Percentiles rank a stretch among this genome's conserved stretches.
Conservation (phyloP, 2,113 vertebrate genomes). For the Xiphophorus couchianus region DNA sequence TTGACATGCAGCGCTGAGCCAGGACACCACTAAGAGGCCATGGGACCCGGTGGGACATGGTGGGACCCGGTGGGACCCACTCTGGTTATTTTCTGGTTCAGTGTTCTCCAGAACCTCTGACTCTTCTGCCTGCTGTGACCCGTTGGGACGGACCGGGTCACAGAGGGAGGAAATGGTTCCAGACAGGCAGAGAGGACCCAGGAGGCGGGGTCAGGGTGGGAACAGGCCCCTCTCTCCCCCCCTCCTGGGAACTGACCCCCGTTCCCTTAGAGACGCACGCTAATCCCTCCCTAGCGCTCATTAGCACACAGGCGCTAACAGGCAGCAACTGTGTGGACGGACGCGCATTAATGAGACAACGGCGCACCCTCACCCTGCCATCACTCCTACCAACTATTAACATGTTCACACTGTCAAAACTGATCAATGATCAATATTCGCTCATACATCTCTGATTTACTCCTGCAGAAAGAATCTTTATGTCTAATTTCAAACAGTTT, state of each 20-base stretch:
- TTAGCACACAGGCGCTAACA: constrained; percentile 40
- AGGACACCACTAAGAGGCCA: constrained; percentile 37
- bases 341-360: constrained; percentile 16
- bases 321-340: constrained; percentile 31
- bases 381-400: constrained; percentile 11
- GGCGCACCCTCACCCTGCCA: constrained; percentile 3
- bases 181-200: constrained; percentile 68
- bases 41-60: too few relatives aligned
- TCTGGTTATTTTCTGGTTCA: too few relatives aligned
- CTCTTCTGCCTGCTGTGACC: constrained; percentile 58
- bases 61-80: too few relatives aligned
- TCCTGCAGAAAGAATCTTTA: not conserved
- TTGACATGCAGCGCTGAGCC: constrained; percentile 58
- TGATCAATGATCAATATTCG: not conserved
- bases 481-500: not conserved
- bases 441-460: not conserved
- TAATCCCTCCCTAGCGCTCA: constrained; percentile 70
- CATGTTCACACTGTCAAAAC: constrained; percentile 1
- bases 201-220: constrained; percentile 67
- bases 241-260: constrained; percentile 72
- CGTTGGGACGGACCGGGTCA: constrained; percentile 40
- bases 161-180: constrained; percentile 71
- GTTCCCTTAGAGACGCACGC: constrained; percentile 69
- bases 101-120: constrained; percentile 34
- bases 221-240: constrained; percentile 53